Base-by-base conservation (phyloP, 1,140 invertebrate genomes). In the Formica selysi region DNA sequence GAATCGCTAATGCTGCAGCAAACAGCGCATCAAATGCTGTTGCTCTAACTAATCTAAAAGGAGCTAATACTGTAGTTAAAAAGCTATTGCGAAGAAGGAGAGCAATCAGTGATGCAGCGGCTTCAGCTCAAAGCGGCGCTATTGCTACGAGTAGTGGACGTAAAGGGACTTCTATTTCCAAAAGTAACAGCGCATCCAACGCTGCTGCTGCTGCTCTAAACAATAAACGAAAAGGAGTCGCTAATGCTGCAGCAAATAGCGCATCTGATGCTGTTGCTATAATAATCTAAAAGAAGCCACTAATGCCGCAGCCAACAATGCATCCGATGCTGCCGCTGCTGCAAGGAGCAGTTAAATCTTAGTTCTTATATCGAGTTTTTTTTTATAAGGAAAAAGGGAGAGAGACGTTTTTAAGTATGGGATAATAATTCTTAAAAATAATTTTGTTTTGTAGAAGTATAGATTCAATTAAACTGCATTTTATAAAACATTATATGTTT, bases 371-470 rank as follows among this genome's bases (percentile, higher is more conserved):
- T 32, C 3, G 1, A 51, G 1, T 19, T 51, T 51, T 32, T 32
- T 44, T 51, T 19, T 51, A 51, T 19, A 51, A 51, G 16, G 4
- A 51, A 51, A 48, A 6, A 51, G 16, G 48, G 16, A 32, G 16
- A 51, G 48, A 51, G 16, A 19, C 16, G 3, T 19, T 51, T 48
- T 51, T 19, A 51, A 51, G 5, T 44, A 11, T 51, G 48, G 16
- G 4, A 22, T n/a, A 71, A 22, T 36, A 59, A 36, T 57, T 74
- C 36, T 74, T 32, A 26, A 59, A 74, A 51, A 19, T 54, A 54
- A 61, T 59, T 57, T 73, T 48, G 44, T 48, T 36, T 16, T 2
- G 19, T 7, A 6, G 3, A 54, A 32, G 8, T 74, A 26, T 59
- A 74, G 0, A 59, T 26, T 38, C 22, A 38, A 74, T 73, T 73